Conservation (phyloP, 2,113 vertebrate species). For the Atherinomorus stipes region DNA sequence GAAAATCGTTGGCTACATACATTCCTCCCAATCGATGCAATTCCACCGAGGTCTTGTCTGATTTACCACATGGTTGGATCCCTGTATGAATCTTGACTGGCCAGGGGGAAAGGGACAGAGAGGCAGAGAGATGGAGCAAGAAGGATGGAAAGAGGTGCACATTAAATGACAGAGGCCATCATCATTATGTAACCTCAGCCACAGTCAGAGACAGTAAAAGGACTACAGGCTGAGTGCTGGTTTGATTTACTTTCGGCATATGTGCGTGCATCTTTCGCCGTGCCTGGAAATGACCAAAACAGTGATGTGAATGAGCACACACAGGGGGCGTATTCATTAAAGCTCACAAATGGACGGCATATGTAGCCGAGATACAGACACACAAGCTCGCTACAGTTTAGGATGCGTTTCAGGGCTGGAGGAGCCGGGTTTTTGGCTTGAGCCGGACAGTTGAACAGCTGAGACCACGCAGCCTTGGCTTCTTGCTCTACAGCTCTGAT, state of each 20-base stretch:
- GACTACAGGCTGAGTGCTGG: neutral
- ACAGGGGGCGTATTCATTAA: neutral
- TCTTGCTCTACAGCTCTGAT: slow-evolving; percentile 48
- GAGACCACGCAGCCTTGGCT: slow-evolving; percentile 48
- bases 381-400: slow-evolving; percentile 44
- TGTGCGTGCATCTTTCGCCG: neutral
- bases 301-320: neutral
- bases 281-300: neutral
- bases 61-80: slow-evolving; percentile 79
- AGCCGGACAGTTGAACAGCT: slow-evolving; percentile 57
- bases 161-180: slow-evolving; percentile 61
- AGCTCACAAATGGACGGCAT: slow-evolving; percentile 22
- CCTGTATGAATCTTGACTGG: slow-evolving; percentile 71
- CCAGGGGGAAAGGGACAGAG: slow-evolving; percentile 45
- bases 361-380: slow-evolving; percentile 11
- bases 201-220: slow-evolving; percentile 32
- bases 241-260: slow-evolving; percentile 9
- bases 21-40: slow-evolving; percentile 80
- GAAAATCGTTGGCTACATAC: slow-evolving; percentile 82
- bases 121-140: slow-evolving; percentile 29
- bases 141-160: slow-evolving; percentile 31
- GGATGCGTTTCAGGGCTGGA: slow-evolving; percentile 62
- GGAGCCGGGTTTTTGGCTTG: slow-evolving; percentile 40
- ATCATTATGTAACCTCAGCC: slow-evolving; percentile 59
- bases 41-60: slow-evolving; percentile 80